Base-by-base conservation (phyloP, 2,888 invertebrate species). In the Ophion costatus region DNA sequence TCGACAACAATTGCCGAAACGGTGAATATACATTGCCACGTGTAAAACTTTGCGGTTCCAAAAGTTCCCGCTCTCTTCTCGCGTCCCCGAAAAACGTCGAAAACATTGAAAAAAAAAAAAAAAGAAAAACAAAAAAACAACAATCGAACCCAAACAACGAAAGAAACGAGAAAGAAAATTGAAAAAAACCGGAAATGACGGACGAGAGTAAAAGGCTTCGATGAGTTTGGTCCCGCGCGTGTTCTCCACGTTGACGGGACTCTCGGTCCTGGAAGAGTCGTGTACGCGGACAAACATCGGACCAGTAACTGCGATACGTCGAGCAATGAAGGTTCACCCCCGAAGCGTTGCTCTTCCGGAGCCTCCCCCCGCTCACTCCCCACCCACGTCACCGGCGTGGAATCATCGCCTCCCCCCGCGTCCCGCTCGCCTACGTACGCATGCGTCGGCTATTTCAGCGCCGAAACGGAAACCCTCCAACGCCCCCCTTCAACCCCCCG, bases 241-340 rank as follows among this genome's bases (percentile, higher is more conserved):
- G 75, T 74, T 79, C 73, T 67, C 83, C 87, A 87, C 80, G 74
- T 82, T 81, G 80, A 61, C 82, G 76, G 78, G 85, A 70, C 71
- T 83, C 59, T 11, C 82, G 73, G 76, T 77, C 85, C 81, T 86
- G 67, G 75, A 63, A 66, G 82, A 84, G 80, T 84, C 80, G 83
- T 87, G 38, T 38, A 93, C 92, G 91, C 93, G 92, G 92, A 92
- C 93, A 93, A 93, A 93, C 92, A 93, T 93, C 93, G 90, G 91
- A 91, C 88, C 89, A 91, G 92, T 91, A 91, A 93, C 93, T 93
- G 93, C 93, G 93, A 93, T 92, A 92, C 91, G 90, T 90, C 83
- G 90, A 73, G 82, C 79, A 76, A 80, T 66, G 79, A 85, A 80
- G 85, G 66, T 85, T 84, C 74, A 89, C 87, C 89, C 82, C 82